Conservation (phyloP, 1,140 invertebrate genomes). For the Chelonus insularis region DNA sequence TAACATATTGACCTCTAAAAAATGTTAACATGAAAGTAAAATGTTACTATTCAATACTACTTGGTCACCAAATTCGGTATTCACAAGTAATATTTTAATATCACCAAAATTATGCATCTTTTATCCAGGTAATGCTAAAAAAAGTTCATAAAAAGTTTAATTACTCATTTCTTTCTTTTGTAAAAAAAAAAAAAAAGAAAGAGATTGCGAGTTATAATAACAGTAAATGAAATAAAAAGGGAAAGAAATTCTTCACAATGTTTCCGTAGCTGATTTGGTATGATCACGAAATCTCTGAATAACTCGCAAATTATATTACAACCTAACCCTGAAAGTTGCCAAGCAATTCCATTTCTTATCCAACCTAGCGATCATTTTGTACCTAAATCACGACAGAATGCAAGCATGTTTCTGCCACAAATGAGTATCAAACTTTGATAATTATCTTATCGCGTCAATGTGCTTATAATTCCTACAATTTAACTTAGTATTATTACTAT, state of each 20-base stretch:
- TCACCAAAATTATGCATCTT: too few relatives aligned
- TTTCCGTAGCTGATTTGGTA: conserved; percentile 24
- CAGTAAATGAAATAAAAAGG: too few relatives aligned
- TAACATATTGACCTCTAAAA: too few relatives aligned
- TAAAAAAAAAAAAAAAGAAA: too few relatives aligned
- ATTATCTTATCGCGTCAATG: conserved; percentile 21
- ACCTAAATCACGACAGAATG: conserved; percentile 1
- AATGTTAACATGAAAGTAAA: too few relatives aligned
- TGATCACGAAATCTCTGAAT: conserved; percentile 31
- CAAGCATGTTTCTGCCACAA: neutral
- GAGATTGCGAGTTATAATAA: too few relatives aligned
- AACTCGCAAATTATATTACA: conserved; percentile 35
- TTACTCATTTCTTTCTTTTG: conserved; percentile 20
- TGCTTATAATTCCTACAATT: neutral
- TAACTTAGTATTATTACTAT: neutral
- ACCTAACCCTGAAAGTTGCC: conserved; percentile 32
- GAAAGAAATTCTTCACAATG: conserved; percentile 18
- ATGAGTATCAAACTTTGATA: conserved; percentile 7
- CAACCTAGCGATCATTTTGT: neutral
- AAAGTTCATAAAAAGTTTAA: too few relatives aligned
- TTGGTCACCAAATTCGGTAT: too few relatives aligned
- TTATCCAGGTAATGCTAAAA: too few relatives aligned
- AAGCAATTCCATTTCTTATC: conserved; percentile 18
- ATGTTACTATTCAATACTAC: too few relatives aligned
- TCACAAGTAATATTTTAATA: too few relatives aligned